A percentile compares a stretch with the other conserved stretches of the same genome.
These are phyloP conservation scores for Andrena haemorrhoa DNA, from an alignment of 2,888 invertebrate species.

Conservation along the genomic window DNA sequence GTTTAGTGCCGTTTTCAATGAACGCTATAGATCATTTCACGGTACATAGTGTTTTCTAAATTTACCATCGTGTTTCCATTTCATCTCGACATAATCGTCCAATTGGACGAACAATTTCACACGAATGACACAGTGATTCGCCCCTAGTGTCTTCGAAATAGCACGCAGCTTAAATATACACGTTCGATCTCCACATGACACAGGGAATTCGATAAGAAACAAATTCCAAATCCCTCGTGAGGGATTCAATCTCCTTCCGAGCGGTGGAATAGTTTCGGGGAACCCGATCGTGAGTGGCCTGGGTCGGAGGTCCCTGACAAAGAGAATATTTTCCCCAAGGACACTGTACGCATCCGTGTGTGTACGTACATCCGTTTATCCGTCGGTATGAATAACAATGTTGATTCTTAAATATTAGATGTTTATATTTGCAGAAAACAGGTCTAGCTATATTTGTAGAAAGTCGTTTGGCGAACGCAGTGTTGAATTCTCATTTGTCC, in stretches of 20 bases:
- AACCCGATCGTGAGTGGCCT: neutral
- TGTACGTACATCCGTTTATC: too few relatives aligned
- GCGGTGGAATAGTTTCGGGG: constrained; percentile 25
- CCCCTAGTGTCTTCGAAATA: too few relatives aligned
- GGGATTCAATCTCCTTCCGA: constrained; percentile 9
- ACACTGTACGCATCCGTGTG: neutral
- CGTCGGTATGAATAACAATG: neutral
- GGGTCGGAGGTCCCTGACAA: neutral
- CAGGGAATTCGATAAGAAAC: constrained; percentile 43
- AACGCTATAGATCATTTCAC: neutral
- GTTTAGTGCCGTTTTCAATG: neutral
- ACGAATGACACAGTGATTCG: too few relatives aligned
- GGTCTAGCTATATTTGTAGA: neutral
- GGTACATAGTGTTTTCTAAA: neutral
- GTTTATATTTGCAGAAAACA: neutral
- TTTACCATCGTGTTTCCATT: too few relatives aligned
- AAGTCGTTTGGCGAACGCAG: neutral
- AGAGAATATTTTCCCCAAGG: constrained; percentile 8
- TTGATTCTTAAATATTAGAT: neutral
- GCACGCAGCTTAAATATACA: too few relatives aligned
- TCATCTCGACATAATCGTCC: too few relatives aligned
- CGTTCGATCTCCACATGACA: constrained; percentile 13
- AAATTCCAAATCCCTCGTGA: constrained; percentile 44
- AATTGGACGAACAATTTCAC: too few relatives aligned
- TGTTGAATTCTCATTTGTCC: neutral